phyloP scores from a whole-genome alignment of 2,888 invertebrate species.

The Drosophila peninsularis region DNA sequence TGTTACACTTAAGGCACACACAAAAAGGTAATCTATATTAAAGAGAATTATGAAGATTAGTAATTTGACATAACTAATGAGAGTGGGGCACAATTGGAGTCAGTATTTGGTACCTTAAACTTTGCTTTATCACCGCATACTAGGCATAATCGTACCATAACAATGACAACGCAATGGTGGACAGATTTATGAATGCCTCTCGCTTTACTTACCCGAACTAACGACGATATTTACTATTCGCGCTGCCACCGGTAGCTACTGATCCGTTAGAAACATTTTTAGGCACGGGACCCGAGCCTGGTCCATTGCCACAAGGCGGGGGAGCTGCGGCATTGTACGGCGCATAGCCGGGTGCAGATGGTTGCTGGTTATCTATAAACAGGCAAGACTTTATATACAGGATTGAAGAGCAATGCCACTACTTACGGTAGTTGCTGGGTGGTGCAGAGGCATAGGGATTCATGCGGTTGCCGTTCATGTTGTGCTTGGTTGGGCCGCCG shows the following conservation, averaged over 20 bases:
- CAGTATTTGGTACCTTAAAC: conserved; percentile 51
- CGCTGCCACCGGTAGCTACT: conserved; percentile 60
- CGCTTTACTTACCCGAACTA: conserved; percentile 61
- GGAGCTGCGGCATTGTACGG: conserved; percentile 66
- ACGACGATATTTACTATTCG: conserved; percentile 75
- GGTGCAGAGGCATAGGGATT: conserved; percentile 86
- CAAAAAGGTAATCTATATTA: conserved; percentile 81
- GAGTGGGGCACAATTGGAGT: conserved; percentile 15
- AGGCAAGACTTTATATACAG: background rate
- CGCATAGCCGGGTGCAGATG: conserved; percentile 62
- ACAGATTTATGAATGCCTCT: conserved; percentile 6
- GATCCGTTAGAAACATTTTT: conserved; percentile 70
- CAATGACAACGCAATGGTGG: conserved; percentile 26
- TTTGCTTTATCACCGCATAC: conserved; percentile 23
- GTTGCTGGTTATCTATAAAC: conserved; percentile 61
- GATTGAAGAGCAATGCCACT: background rate
- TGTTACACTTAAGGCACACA: conserved; percentile 63
- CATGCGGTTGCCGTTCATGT: conserved; percentile 89
- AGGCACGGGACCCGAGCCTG: conserved; percentile 53
- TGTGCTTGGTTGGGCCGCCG: conserved; percentile 92
- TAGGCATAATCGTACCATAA: conserved; percentile 40
- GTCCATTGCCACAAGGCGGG: conserved; percentile 55
- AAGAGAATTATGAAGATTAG: conserved; percentile 77
- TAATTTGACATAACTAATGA: conserved; percentile 47
- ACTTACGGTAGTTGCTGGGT: conserved; percentile 71